Evolutionary conservation across 2,797 vertebrate genomes (phyloP), one percentile per base, ranked within the genome.

Genomic region (Clarias platycephalus): DNA sequence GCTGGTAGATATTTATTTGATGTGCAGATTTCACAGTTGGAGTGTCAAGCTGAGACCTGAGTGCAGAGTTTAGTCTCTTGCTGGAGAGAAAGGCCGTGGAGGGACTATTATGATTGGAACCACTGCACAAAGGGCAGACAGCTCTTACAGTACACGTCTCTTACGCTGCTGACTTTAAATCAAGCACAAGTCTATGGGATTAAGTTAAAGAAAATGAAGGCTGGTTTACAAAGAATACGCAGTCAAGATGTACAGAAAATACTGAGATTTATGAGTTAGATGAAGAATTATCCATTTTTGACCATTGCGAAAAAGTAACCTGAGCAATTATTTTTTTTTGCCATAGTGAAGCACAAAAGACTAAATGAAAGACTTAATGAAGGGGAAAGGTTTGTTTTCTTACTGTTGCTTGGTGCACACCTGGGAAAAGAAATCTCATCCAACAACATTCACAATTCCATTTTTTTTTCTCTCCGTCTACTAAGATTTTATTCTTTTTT

Each of bases 1-100:
- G 90, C 90, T 83, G 55, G 68, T 85, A 90, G 87, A 91, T 93
- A 90, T 93, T 93, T 93, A 94, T 94, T 93, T 93, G 90, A 93
- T 92, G 92, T 94, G 91, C 91, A 90, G 93, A 93, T 94, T 93
- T 90, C 87, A 88, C 92, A 88, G 91, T 90, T 85, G 62, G 90
- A 89, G 88, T 86, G 89, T 91, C 88, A 89, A 88, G 80, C 86
- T 63, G 89, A 89, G 89, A 92, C 92, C 91, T 91, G 91, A 91
- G 80, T 89, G 85, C 91, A 88, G 88, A 93, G 92, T 93, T 92
- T 86, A 87, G 91, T 90, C 88, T 91, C 91, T 90, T 49, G n/a
- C 63, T 72, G 71, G 64, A 86, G 91, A 91, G 84, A 87, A 91
- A 92, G 86, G 85, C 87, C 91, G 91, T 90, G 89, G 74, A 80